phyloP scores from a whole-genome alignment of 2,797 vertebrate genomes.

The Cygnus olor region DNA sequence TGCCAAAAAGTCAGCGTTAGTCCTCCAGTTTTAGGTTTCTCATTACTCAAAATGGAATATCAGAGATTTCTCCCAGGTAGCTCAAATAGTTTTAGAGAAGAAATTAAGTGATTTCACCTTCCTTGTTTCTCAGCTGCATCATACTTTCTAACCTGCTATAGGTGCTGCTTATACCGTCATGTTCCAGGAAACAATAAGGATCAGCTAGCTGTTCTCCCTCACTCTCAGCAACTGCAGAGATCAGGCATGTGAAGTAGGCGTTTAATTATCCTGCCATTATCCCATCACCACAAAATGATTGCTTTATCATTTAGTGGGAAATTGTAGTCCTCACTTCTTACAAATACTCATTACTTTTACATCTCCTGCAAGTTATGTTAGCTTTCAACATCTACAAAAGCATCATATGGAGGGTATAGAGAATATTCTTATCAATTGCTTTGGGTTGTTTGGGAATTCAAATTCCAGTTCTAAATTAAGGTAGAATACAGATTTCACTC shows the following conservation, averaged over 20 bases:
- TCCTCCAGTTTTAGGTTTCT: neutral
- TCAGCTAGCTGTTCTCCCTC: neutral
- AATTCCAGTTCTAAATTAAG: neutral
- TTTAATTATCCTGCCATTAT: constrained; percentile 46
- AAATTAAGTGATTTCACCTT: neutral
- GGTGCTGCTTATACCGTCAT: neutral
- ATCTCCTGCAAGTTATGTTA: neutral
- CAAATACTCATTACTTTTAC: neutral
- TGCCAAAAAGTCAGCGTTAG: neutral
- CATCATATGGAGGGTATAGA: neutral
- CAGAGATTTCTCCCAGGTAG: neutral
- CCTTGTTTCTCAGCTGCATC: neutral
- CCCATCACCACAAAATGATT: neutral
- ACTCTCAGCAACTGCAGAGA: neutral
- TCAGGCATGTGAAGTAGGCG: neutral
- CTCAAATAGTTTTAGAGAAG: neutral
- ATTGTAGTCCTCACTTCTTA: neutral
- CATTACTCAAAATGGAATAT: neutral
- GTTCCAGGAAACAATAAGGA: neutral
- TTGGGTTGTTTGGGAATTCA: neutral
- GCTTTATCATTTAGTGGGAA: neutral
- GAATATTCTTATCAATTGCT: neutral
- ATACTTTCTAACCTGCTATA: neutral
- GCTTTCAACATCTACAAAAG: neutral
- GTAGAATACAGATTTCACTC: neutral